These are phyloP conservation scores for Bicyclus anynana DNA, from an alignment of 1,140 invertebrate genomes.

Conservation along the genomic window DNA sequence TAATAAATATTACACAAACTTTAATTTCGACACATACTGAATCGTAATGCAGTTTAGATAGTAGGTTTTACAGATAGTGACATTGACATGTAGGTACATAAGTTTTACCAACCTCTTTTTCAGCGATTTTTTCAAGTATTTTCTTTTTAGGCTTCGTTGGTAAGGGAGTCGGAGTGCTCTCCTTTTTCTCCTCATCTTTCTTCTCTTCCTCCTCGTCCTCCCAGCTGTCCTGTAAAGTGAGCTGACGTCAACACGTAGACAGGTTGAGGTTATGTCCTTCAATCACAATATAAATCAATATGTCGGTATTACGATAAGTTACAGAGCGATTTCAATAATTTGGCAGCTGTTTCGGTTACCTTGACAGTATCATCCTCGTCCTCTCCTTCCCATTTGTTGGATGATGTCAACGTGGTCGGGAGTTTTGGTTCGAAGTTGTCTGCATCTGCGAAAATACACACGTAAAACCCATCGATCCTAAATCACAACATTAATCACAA, in stretches of 20 bases:
- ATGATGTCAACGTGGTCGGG: constrained; percentile 70
- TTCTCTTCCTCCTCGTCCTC: constrained; percentile 90
- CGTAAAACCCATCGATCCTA: constrained; percentile 23
- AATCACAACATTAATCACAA: background rate
- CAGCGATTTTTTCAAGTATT: constrained; percentile 85
- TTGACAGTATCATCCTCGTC: constrained; percentile 92
- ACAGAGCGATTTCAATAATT: constrained; percentile 19
- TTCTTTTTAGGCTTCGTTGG: constrained; percentile 82
- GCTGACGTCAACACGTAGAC: constrained; percentile 65
- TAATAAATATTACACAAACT: constrained; percentile 6
- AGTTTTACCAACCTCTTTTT: constrained; percentile 81
- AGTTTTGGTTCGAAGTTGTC: constrained; percentile 76
- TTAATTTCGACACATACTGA: background rate
- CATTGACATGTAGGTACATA: constrained; percentile 7
- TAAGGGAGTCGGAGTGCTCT: constrained; percentile 45
- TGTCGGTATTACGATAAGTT: background rate
- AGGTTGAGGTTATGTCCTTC: constrained; percentile 59
- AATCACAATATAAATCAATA: constrained; percentile 1
- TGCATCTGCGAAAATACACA: constrained; percentile 62
- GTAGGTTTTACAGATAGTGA: background rate
- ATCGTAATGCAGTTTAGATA: background rate
- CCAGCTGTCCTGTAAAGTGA: constrained; percentile 86
- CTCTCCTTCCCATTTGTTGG: constrained; percentile 92
- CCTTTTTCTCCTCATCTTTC: constrained; percentile 78
- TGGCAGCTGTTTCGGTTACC: constrained; percentile 77